Evolutionary conservation across 2,888 invertebrate genomes (phyloP), one percentile per base, ranked within the genome.

Genomic region (Lobophora halterata): DNA sequence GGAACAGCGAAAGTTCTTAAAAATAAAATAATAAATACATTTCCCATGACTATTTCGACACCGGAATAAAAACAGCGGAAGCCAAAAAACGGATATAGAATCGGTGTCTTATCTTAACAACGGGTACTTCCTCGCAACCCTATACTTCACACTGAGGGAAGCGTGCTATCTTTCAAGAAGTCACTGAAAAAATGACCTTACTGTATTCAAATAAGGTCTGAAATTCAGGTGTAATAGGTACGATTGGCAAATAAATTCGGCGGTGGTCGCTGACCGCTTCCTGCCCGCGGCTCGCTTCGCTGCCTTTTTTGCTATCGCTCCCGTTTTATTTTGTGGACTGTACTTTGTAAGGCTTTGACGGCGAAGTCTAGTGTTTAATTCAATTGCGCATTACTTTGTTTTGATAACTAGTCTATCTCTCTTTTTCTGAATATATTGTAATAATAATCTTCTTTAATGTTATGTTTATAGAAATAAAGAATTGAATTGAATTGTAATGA

Each of bases 61-160:
- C n/a, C 28, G 35, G 37, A 47, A 44, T 42, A 42, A 39, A 41
- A 39, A 33, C 39, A 52, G 49, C 52, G 38, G 46, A 44, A 48
- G 65, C 58, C 52, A 52, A 57, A 55, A 49, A 65, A 52, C 69
- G 74, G 74, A 71, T 72, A 73, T 66, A 68, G 53, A 55, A 51
- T 59, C 67, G 66, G 64, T 65, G 62, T 58, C 59, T 71, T 78
- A 77, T 78, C 78, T 77, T 63, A 69, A 74, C 63, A 61, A 69
- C 66, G 58, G 58, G 57, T 61, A 71, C 72, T 71, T 74, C 74
- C 75, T 67, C 51, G 68, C 65, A 69, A 74, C 64, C 60, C 60
- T 58, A 75, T 71, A 73, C 70, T 55, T 62, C 56, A 59, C 58
- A 46, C 58, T 52, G 55, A 28, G 33, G 49, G n/a, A 36, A 33